These are phyloP conservation scores for Sclerodermus sp. DNA, from an alignment of 2,888 invertebrate genomes.

Conservation along the genomic window DNA sequence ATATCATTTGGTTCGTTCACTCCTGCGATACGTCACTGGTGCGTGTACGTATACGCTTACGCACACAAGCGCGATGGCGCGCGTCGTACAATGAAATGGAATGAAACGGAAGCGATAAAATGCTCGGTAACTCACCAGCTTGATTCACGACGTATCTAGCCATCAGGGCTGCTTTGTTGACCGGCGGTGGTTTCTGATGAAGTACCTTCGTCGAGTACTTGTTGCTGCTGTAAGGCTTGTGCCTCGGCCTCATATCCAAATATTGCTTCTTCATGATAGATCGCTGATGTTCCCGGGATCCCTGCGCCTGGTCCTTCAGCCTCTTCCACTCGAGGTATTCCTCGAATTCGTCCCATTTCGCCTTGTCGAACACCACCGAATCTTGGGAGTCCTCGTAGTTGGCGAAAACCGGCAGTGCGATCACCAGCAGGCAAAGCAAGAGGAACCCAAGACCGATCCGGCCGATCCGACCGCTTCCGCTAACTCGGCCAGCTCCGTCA, in stretches of 20 bases:
- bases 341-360: slow-evolving; percentile 29
- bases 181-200: slow-evolving; percentile 62
- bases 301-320: slow-evolving; percentile 6
- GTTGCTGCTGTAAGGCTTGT: neutral
- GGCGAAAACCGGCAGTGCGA: slow-evolving; percentile 14
- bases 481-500: too few relatives aligned
- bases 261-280: neutral
- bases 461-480: too few relatives aligned
- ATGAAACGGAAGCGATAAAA: neutral
- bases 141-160: slow-evolving; percentile 74
- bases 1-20: too few relatives aligned
- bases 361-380: slow-evolving; percentile 1
- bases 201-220: neutral
- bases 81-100: neutral
- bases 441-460: too few relatives aligned
- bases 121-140: slow-evolving; percentile 60
- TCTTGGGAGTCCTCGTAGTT: slow-evolving; percentile 18
- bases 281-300: neutral
- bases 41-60: too few relatives aligned
- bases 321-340: slow-evolving; percentile 27
- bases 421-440: slow-evolving; percentile 11
- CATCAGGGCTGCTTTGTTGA: slow-evolving; percentile 66
- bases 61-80: neutral
- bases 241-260: neutral
- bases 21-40: too few relatives aligned